Conservation (phyloP, 2,797 vertebrate species). For the Remorina albescens region DNA sequence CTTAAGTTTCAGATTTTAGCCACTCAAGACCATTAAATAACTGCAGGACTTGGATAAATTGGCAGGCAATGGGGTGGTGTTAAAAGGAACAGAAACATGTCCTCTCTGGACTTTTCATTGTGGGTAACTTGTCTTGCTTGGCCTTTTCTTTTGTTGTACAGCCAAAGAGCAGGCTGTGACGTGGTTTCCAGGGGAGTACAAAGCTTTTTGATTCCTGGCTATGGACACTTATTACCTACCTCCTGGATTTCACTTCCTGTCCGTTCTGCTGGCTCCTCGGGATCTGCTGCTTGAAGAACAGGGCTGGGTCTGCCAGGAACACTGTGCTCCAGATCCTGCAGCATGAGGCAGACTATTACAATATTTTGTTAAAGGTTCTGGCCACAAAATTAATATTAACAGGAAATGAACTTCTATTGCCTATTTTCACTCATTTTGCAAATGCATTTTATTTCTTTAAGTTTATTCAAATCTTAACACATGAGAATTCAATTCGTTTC, state of each 20-base stretch:
- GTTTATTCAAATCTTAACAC: background rate
- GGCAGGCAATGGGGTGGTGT: background rate
- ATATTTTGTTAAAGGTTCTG: background rate
- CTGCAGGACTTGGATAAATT: background rate
- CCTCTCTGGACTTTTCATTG: conserved; percentile 2
- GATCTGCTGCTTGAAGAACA: background rate
- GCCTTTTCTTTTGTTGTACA: background rate
- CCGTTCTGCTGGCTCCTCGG: conserved; percentile 12
- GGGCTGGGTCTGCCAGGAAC: background rate
- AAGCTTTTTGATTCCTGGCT: conserved; percentile 22
- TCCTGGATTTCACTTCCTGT: conserved; percentile 23
- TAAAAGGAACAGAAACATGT: background rate
- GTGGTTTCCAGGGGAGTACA: conserved; percentile 21
- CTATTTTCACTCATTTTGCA: background rate
- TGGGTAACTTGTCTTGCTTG: background rate
- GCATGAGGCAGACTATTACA: background rate
- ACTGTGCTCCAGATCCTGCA: background rate
- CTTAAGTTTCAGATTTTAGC: background rate
- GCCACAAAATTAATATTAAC: background rate
- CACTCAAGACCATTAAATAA: background rate
- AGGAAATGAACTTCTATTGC: background rate
- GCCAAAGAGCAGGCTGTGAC: background rate
- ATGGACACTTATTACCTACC: conserved; percentile 16
- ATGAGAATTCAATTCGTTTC: background rate
- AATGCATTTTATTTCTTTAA: background rate